Base-by-base conservation (phyloP, 2,113 vertebrate species). In the Eulemur macaco region DNA sequence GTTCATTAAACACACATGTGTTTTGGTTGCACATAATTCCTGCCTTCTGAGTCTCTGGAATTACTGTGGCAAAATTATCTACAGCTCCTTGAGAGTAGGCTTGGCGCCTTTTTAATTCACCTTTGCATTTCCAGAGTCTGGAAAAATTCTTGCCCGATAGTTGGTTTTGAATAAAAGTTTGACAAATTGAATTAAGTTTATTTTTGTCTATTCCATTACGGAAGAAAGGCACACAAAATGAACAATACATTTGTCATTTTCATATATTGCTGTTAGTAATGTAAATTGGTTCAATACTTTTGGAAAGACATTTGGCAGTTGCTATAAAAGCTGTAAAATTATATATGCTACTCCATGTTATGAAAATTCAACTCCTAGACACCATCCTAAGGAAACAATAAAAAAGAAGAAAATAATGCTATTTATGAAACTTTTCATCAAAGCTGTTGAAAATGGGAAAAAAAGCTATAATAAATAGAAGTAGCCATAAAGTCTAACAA, bases 381-480 rank as follows among this genome's bases (percentile, higher is more conserved):
- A 56, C 68, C 87, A 74, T 73, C 14, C 54, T 85, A 69, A 92
- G 76, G 23, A 96, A 78, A 95, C 87, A 80, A 86, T 86, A 13
- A 47, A 54, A 85, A 91, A 45, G 34, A 77, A 76, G 23, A 71
- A 27, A 91, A 64, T 14, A 83, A 45, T 63, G 11, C 3, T 83
- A 39, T 37, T 91, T 58, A n/a, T 78, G 23, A 93, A 86, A 58
- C 12, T 95, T 25, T 68, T 90, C 27, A 76, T 17, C n/a, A 60
- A 82, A 86, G 21, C 2, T 78, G 14, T 58, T 89, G 34, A 89
- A 83, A 93, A 69, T 25, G 11, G 25, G 82, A 76, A 74, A 56
- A 71, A 56, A 42, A 31, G 29, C 6, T 80, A 6, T 47, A 83
- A 86, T 27, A 17, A 95, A 69, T 71, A 74, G 45, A 94, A 93